Percentiles rank a stretch among this genome's conserved stretches.
These are phyloP conservation scores for Agrilus cyanescens DNA, from an alignment of 2,888 invertebrate species.

Conservation along the genomic window DNA sequence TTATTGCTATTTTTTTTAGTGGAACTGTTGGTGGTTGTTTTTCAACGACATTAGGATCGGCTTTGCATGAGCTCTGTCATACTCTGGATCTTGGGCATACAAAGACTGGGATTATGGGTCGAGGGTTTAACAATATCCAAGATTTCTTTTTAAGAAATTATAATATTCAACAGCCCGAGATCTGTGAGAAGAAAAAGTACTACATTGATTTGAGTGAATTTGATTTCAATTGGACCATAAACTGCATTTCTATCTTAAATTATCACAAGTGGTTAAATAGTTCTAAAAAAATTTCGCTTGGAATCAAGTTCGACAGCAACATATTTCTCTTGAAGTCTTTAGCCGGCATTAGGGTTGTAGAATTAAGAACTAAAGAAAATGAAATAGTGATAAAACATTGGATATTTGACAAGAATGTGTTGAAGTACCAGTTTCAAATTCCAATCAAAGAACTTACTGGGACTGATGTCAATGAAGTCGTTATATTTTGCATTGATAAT, in stretches of 20 bases:
- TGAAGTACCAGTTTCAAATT: conserved; percentile 46
- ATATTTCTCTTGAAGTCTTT: conserved; percentile 45
- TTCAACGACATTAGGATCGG: conserved; percentile 82
- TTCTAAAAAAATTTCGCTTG: not conserved
- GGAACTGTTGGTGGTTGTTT: conserved; percentile 79
- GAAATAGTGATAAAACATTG: conserved; percentile 52
- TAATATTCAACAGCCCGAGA: not conserved
- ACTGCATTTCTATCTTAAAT: conserved; percentile 51
- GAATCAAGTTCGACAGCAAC: conserved; percentile 20
- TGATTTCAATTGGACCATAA: conserved; percentile 47
- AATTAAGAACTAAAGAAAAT: conserved; percentile 48
- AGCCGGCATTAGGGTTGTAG: conserved; percentile 52
- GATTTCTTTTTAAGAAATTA: conserved; percentile 50
- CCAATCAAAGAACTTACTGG: conserved; percentile 40
- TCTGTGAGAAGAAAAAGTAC: not conserved
- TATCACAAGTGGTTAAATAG: conserved; percentile 47
- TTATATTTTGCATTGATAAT: conserved; percentile 53
- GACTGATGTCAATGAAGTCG: conserved; percentile 33
- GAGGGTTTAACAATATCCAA: conserved; percentile 76
- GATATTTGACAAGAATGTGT: conserved; percentile 46
- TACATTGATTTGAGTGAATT: not conserved
- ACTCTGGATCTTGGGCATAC: conserved; percentile 91
- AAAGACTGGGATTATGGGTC: conserved; percentile 83
- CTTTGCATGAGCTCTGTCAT: conserved; percentile 88
- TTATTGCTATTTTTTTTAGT: conserved; percentile 31